Conservation (phyloP, 2,113 vertebrate species). For the Octodon degus region DNA sequence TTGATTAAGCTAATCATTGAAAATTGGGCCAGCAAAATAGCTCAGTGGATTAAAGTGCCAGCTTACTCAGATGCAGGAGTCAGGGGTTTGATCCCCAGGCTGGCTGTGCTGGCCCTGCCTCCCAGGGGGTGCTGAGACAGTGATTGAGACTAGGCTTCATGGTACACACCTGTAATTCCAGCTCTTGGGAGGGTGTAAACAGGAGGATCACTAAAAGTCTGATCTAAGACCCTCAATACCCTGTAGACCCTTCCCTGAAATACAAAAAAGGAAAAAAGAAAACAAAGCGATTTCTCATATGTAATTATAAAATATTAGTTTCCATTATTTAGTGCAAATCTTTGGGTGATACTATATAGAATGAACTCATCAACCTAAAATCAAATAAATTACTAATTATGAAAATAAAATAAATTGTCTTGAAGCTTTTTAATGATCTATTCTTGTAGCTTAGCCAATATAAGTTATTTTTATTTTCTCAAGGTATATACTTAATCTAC, state of each 20-base stretch:
- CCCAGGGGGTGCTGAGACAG: no score
- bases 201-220: no score
- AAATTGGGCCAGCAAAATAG: not conserved
- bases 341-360: constrained; percentile 59
- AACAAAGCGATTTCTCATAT: constrained; percentile 53
- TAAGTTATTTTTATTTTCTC: not conserved
- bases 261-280: no score
- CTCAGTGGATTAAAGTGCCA: no score
- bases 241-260: no score
- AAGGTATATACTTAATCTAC: not conserved
- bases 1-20: constrained; percentile 72
- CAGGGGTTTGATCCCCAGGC: no score
- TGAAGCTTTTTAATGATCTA: not conserved
- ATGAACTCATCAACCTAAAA: constrained; percentile 59
- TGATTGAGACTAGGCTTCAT: no score
- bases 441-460: not conserved
- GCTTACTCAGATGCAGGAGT: no score
- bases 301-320: constrained; percentile 78
- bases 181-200: no score
- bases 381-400: constrained; percentile 72
- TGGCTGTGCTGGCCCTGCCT: no score
- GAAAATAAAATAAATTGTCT: not conserved
- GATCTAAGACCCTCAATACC: no score
- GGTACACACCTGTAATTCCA: no score
- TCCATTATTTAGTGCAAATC: constrained; percentile 78